Evolutionary conservation across 2,888 invertebrate genomes (phyloP), one percentile per base, ranked within the genome.

Genomic region (Ernsta delagoae): DNA sequence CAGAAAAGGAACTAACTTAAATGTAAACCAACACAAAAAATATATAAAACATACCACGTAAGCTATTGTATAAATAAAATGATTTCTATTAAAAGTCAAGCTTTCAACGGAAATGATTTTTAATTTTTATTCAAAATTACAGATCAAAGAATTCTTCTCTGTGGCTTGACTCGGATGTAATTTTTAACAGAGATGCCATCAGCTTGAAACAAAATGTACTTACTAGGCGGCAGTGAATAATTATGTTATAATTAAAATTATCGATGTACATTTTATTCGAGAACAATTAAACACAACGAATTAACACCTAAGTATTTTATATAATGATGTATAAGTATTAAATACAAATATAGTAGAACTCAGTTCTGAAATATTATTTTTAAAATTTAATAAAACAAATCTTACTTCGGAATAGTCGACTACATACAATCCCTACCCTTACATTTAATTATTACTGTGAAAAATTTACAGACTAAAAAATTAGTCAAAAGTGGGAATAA

Each of bases 1-100:
- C 90, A 83, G 71, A 66, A 76, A 83, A 87, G 89, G 87, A 90
- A 87, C 88, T 84, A 80, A 9, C 41, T 67, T 16, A 24, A 24
- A 39, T 63, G 8, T 24, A 24, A 41, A 6, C 41, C 41, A 34
- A 62, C 4, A 39, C 50, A 62, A 50, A 36, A 36, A 31, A 50
- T 3, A 31, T n/a, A 24, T 1, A 41, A 50, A 62, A 60, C 1
- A 59, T 59, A 16, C 12, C 53, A 31, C 24, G 8, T 12, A 8
- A 53, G 9, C 24, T 53, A 9, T 31, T 31, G 24, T 5, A 1
- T 53, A 31, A 53, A 9, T 12, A 7, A 39, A 39, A 53, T 53
- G 24, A 53, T 53, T 53, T 53, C 24, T 53, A 9, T 31, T 53
- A 5, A 53, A 24, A 53, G 16, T 12, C 8, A 53, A 53, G 24